Percentiles rank a stretch among this genome's conserved stretches.
Evolutionary conservation across 1,140 invertebrate genomes (phyloP).

Genomic region (Sipha flava): DNA sequence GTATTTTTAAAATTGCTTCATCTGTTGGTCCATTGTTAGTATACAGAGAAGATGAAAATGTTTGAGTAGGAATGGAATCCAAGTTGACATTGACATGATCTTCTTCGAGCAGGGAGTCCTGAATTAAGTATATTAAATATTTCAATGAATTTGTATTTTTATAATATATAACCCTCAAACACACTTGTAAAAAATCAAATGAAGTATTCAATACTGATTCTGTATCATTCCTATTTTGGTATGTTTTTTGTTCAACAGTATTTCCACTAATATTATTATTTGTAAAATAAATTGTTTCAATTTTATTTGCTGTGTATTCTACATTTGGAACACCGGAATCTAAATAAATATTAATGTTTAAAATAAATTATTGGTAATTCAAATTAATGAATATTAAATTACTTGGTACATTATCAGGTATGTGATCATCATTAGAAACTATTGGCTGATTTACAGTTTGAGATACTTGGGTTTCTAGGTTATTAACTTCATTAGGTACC

Average conservation of each 20-base stretch:
- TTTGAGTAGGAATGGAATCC: constrained; percentile 1
- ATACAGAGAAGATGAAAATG: not conserved
- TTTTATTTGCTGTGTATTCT: not conserved
- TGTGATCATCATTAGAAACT: not conserved
- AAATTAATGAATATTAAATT: not conserved
- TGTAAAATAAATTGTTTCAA: constrained; percentile 23
- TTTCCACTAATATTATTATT: not conserved
- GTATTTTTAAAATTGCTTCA: constrained; percentile 16
- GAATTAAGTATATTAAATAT: not conserved
- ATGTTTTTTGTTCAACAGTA: not conserved
- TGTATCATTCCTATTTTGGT: not conserved
- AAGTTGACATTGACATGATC: not conserved
- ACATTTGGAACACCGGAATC: not conserved
- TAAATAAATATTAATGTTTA: not conserved
- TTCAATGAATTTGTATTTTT: not conserved
- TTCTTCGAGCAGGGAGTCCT: constrained; percentile 20
- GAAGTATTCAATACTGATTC: not conserved
- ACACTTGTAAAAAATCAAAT: constrained; percentile 20
- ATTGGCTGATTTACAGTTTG: not conserved
- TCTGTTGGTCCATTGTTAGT: not conserved
- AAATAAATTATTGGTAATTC: not conserved
- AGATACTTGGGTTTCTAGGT: not conserved
- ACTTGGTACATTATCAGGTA: not conserved
- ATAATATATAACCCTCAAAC: not conserved
- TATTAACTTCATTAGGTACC: not conserved